phyloP scores from a whole-genome alignment of 2,113 vertebrate species.

The Toxotes jaculatrix region DNA sequence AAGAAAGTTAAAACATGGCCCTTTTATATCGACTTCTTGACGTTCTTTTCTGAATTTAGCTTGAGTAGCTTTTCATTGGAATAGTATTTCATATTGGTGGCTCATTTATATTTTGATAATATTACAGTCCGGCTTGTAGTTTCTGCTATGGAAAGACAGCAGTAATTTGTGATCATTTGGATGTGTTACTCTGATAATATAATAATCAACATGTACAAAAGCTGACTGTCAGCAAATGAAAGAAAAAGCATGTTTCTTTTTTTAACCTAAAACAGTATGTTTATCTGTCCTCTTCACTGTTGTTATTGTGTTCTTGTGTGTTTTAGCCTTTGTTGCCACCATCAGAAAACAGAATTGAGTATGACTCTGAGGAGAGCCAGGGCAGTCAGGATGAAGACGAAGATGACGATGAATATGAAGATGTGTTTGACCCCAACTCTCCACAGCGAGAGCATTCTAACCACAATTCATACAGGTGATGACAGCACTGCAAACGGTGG shows the following conservation, averaged over 20 bases:
- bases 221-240: not conserved
- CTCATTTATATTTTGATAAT: not conserved
- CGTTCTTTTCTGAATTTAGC: not conserved
- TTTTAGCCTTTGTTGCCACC: slow-evolving; percentile 89
- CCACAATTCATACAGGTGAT: slow-evolving; percentile 96
- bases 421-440: slow-evolving; percentile 84
- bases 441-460: slow-evolving; percentile 93
- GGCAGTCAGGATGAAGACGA: slow-evolving; percentile 89
- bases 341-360: slow-evolving; percentile 88
- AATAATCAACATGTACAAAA: not conserved
- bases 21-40: not conserved
- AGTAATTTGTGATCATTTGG: not conserved
- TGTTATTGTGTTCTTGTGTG: slow-evolving; percentile 22
- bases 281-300: not conserved
- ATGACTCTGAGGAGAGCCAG: slow-evolving; percentile 96
- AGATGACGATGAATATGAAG: slow-evolving; percentile 82
- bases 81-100: not conserved
- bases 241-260: not conserved
- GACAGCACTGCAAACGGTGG: not conserved
- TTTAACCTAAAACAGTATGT: not conserved
- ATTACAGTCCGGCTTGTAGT: not conserved
- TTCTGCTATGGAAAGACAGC: not conserved
- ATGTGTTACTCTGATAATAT: not conserved
- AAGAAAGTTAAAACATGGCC: not conserved
- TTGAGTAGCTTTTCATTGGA: not conserved